Base-by-base conservation (phyloP, 2,888 invertebrate species). In the Phaonia tiefii region DNA sequence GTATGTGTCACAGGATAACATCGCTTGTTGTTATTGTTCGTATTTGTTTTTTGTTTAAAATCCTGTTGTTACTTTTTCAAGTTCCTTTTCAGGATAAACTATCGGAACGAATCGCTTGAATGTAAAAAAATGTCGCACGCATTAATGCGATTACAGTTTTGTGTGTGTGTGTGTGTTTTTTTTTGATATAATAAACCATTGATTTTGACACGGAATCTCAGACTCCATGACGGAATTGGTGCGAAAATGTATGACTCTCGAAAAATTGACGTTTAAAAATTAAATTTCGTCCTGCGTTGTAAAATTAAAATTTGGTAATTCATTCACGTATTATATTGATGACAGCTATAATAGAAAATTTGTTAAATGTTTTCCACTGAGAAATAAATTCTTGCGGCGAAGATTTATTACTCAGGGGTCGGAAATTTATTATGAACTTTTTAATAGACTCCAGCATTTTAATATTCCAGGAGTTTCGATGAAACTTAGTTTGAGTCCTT, bases 101-200 rank as follows among this genome's bases (percentile, higher is more conserved):
- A 63, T 39, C 42, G 63, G 1, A 63, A 63, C 63, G 63, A 63
- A 63, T 63, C 22, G 63, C 63, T 26, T 39, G 63, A 63, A 39
- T 63, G 63, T 22, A 39, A 63, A 63, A 63, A 42, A 20, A 22
- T 63, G 63, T 63, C 63, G 13, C 63, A 63, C 63, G 22, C 2
- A 63, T 63, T 63, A 63, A 63, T 42, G 42, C 63, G 63, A 63
- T 63, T 63, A 63, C 22, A 63, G 13, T 5, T 31, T 31, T 54
- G 49, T 20, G 20, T n/a, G n/a, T n/a, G n/a, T n/a, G n/a, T n/a
- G n/a, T n/a, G n/a, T n/a, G n/a, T n/a, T n/a, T 31, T 31, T 31
- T 31, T 31, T 31, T 8, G 8, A 5, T 54, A 54, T 25, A 25
- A 22, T 25, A 54, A 54, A 54, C 42, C n/a, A 13, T 63, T 20